Evolutionary conservation across 2,888 invertebrate genomes (phyloP).

Genomic region (Drosophila mimica): DNA sequence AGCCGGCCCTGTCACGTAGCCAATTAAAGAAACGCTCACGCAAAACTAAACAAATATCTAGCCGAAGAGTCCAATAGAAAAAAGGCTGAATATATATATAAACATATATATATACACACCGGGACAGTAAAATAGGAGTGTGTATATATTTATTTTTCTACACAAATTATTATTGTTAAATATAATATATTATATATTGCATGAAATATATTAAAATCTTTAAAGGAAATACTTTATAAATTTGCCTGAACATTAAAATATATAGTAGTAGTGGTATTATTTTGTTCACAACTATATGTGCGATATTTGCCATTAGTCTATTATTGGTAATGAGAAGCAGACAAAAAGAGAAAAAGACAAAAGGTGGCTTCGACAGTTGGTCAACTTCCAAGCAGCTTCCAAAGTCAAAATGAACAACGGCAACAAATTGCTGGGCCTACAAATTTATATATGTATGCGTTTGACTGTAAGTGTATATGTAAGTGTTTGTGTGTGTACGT

Average conservation of each 20-base stretch:
- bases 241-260: neutral
- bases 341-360: neutral
- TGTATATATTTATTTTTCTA: neutral
- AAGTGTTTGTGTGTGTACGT: slow-evolving; percentile 8
- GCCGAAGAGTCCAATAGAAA: slow-evolving; percentile 25
- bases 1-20: slow-evolving; percentile 55
- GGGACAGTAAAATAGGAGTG: neutral
- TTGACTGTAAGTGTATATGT: neutral
- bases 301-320: slow-evolving; percentile 16
- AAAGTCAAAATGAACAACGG: slow-evolving; percentile 46
- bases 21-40: slow-evolving; percentile 64
- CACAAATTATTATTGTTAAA: neutral
- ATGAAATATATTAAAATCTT: too few species aligned
- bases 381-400: slow-evolving; percentile 31
- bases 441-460: neutral
- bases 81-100: neutral
- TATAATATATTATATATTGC: neutral
- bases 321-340: slow-evolving; percentile 36
- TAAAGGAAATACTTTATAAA: neutral
- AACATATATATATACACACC: neutral
- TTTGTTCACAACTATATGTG: slow-evolving; percentile 10
- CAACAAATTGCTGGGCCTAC: slow-evolving; percentile 55
- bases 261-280: neutral
- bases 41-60: slow-evolving; percentile 63
- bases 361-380: neutral